Base-by-base conservation (phyloP, 1,140 invertebrate genomes). In the Philotrypesis tridentata region DNA sequence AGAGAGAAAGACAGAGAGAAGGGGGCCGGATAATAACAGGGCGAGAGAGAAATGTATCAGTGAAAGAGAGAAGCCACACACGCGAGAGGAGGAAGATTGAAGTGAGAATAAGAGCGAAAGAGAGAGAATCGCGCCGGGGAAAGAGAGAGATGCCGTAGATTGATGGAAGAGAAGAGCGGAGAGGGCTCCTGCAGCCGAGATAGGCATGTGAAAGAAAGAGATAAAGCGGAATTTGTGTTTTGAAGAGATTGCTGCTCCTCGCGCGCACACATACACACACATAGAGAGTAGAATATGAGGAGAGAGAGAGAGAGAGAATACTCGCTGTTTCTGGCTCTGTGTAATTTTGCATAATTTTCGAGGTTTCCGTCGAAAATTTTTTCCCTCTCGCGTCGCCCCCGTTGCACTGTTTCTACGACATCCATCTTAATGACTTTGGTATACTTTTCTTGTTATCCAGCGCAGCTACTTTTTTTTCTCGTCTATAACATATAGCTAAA, bases 41-140 rank as follows among this genome's bases (percentile, higher is more conserved):
- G 43, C 48, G 48, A 48, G 27, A 48, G 27, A 48, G 71, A 75
- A 74, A 80, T 74, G 31, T 70, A 60, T 76, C 73, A 61, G 40
- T 55, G 84, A 83, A 85, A 85, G 85, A 82, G 84, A 84, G 85
- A 83, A 81, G 82, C 80, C 25, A 17, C 7, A 43, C 12, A 55
- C 48, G 0, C 5, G 82, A 37, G 76, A 80, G 80, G 86, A 87
- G 80, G 82, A 85, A 86, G 85, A 87, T 85, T 87, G 84, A 83
- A 86, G 83, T 67, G 27, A 75, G 27, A 75, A 68, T 37, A 81
- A 80, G 71, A 67, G 55, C 55, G 63, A 40, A 17, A 40, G 72
- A 27, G 12, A 65, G 29, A 60, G 21, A 68, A 68, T 55, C 11
- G 43, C 21, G 7, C n/a, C n/a, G n/a, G n/a, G n/a, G n/a, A n/a